These are phyloP conservation scores for Pyrgus malvae DNA, from an alignment of 2,888 invertebrate species.

Conservation along the genomic window DNA sequence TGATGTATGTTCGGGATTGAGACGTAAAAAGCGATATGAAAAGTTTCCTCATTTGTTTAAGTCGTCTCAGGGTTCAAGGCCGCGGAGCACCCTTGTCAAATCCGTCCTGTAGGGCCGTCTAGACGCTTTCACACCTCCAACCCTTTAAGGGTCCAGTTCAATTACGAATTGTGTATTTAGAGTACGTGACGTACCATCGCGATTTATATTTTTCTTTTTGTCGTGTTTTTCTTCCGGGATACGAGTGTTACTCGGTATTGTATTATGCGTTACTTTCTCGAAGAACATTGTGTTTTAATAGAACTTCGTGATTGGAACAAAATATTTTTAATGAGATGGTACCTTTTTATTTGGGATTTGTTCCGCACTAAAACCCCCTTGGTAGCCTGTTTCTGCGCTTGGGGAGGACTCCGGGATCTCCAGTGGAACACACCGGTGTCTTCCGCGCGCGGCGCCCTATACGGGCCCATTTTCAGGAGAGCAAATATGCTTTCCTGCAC, in stretches of 20 bases:
- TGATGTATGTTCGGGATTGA: not conserved
- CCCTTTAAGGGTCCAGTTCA: conserved; percentile 67
- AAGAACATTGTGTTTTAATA: not conserved
- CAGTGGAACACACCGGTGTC: too few species aligned
- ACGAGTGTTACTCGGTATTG: not conserved
- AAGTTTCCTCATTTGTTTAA: conserved; percentile 73
- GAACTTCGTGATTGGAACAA: too few species aligned
- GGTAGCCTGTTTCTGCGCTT: too few species aligned
- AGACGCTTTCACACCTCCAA: conserved; percentile 77
- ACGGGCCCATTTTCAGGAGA: too few species aligned
- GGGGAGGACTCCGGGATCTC: too few species aligned
- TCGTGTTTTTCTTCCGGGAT: not conserved
- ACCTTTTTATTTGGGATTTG: too few species aligned
- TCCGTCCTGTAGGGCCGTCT: conserved; percentile 75
- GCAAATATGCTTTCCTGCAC: too few species aligned
- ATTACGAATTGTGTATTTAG: conserved; percentile 57
- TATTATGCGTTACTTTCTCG: not conserved
- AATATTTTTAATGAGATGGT: too few species aligned
- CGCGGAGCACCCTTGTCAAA: conserved; percentile 75
- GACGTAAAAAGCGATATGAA: conserved; percentile 37
- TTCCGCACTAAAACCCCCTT: too few species aligned
- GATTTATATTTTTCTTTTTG: not conserved
- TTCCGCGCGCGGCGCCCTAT: too few species aligned
- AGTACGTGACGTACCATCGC: conserved; percentile 5
- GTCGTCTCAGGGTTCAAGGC: conserved; percentile 76